Conservation (phyloP, 2,888 invertebrate species). For the Isotomurus palustris region DNA sequence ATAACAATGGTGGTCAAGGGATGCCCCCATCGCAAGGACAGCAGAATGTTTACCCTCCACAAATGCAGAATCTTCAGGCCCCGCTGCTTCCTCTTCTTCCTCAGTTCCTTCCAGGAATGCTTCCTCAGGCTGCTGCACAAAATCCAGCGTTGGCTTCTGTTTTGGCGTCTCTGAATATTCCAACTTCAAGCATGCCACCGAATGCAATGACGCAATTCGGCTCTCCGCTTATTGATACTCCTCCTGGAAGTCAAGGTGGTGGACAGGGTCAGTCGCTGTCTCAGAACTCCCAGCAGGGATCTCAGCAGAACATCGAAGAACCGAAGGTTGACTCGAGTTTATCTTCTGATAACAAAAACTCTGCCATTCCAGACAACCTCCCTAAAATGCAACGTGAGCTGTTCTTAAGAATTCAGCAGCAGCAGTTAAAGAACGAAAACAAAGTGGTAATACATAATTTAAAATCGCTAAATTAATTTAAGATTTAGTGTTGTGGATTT, state of each 20-base stretch:
- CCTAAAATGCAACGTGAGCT: constrained; percentile 64
- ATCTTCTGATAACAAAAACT: no score
- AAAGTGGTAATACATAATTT: constrained; percentile 47
- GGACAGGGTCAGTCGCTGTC: no score
- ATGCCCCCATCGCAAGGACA: background rate
- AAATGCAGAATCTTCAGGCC: constrained; percentile 17
- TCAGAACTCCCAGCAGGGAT: no score
- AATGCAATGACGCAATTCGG: constrained; percentile 7
- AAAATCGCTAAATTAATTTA: no score
- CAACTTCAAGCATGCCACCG: constrained; percentile 25
- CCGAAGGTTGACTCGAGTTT: background rate
- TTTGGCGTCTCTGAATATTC: constrained; percentile 35
- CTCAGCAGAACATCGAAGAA: background rate
- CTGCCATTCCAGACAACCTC: constrained; percentile 53
- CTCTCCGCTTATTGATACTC: constrained; percentile 6
- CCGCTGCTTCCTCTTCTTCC: constrained; percentile 20
- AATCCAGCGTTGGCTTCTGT: constrained; percentile 43
- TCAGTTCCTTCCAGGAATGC: constrained; percentile 24
- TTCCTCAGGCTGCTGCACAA: constrained; percentile 25
- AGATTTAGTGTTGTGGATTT: no score
- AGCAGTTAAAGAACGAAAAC: constrained; percentile 56
- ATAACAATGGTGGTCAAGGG: background rate
- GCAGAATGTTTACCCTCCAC: constrained; percentile 4
- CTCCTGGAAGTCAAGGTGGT: constrained; percentile 18
- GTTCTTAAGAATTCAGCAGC: constrained; percentile 63